A percentile compares a stretch with the other conserved stretches of the same genome.
Evolutionary conservation across 2,113 vertebrate species (phyloP).

Genomic region (Alaudala cheleensis): DNA sequence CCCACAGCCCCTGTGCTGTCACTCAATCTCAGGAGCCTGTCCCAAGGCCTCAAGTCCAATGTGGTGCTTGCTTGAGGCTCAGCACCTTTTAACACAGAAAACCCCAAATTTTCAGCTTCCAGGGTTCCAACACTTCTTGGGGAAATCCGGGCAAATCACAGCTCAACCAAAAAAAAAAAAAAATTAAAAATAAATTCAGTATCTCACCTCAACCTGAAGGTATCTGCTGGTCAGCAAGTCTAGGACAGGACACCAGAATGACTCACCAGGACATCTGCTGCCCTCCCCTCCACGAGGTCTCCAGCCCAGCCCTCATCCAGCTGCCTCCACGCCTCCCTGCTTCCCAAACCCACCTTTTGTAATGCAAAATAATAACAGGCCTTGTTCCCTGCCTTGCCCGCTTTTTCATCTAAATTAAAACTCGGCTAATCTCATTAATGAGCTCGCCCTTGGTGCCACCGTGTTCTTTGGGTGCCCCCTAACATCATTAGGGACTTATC

Average conservation of each 20-base stretch:
- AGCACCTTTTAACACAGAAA: too few relatives aligned
- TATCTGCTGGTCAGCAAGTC: not conserved
- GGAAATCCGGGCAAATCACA: not conserved
- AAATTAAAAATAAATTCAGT: not conserved
- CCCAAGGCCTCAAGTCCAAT: too few relatives aligned
- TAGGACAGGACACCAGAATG: rapidly evolving
- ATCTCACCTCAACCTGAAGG: not conserved
- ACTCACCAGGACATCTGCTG: not conserved
- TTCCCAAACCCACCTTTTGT: constrained; percentile 66
- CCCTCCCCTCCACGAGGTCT: not conserved
- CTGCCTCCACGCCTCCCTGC: not conserved
- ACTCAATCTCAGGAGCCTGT: too few relatives aligned
- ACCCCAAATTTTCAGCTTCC: too few relatives aligned
- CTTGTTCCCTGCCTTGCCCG: constrained; percentile 46
- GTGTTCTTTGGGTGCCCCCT: constrained; percentile 52
- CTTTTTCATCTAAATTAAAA: constrained; percentile 75
- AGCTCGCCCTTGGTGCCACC: constrained; percentile 50
- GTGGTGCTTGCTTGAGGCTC: too few relatives aligned
- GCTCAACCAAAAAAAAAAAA: not conserved
- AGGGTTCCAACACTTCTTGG: not conserved
- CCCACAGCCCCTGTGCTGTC: too few relatives aligned
- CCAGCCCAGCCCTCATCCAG: not conserved
- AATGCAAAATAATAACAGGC: constrained; percentile 1
- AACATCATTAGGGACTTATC: constrained; percentile 62
- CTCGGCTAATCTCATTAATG: constrained; percentile 72